Percentiles rank a stretch among this genome's conserved stretches.
Conservation (phyloP, 2,113 vertebrate species). For the Paraplagusia blochii region DNA sequence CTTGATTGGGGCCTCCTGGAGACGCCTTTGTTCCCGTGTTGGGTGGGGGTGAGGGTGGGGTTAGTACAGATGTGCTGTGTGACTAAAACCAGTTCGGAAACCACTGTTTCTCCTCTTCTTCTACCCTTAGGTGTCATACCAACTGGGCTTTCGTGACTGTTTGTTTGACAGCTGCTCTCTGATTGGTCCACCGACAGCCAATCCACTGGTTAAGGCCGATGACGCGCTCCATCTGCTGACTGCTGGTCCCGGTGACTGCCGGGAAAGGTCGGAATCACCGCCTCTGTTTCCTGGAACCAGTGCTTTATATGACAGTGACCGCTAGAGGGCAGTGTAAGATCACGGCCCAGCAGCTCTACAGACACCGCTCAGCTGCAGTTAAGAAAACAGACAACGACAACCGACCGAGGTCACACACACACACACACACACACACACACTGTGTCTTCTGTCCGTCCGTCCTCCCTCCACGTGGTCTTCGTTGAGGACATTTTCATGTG, state of each 20-base stretch:
- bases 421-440: background rate
- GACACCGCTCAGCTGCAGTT: background rate
- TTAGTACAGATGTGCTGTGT: too few relatives aligned
- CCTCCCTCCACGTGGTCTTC: too few relatives aligned
- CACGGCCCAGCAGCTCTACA: background rate
- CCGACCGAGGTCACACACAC: too few relatives aligned
- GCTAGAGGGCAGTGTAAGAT: constrained; percentile 26
- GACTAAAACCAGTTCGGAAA: too few relatives aligned
- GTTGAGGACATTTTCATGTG: too few relatives aligned
- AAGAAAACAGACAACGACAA: background rate
- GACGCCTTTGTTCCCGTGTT: too few relatives aligned
- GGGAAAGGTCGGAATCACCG: constrained; percentile 45
- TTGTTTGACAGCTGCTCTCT: background rate
- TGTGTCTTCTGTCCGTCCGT: too few relatives aligned
- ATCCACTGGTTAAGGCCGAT: constrained; percentile 3
- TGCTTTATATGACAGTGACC: background rate
- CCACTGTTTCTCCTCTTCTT: too few relatives aligned
- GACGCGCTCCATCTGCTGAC: constrained; percentile 36
- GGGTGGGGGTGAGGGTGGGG: too few relatives aligned
- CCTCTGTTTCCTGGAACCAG: constrained; percentile 48
- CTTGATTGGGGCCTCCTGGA: too few relatives aligned
- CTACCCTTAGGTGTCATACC: too few relatives aligned
- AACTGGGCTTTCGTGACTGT: too few relatives aligned
- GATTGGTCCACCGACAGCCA: constrained; percentile 42
- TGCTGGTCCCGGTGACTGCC: constrained; percentile 30